These are phyloP conservation scores for Gallinago nigripennis DNA, from an alignment of 2,797 vertebrate genomes.

Conservation along the genomic window DNA sequence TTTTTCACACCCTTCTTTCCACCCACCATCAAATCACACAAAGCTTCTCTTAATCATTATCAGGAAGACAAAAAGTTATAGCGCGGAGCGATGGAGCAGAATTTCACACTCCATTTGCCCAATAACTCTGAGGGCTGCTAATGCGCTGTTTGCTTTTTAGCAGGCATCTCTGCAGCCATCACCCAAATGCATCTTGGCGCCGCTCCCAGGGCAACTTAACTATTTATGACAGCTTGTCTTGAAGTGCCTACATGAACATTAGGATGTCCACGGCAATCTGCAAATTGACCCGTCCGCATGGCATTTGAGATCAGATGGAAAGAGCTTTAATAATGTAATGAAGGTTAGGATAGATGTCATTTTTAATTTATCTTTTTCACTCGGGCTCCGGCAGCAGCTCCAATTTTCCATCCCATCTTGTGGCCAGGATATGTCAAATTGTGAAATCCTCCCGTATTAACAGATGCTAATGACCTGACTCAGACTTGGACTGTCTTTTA, in stretches of 20 bases:
- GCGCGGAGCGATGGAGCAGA: slow-evolving; percentile 65
- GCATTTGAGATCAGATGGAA: slow-evolving; percentile 58
- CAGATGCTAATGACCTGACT: slow-evolving; percentile 30
- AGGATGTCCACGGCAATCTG: slow-evolving; percentile 68
- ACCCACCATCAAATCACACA: slow-evolving; percentile 57
- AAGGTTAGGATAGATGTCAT: slow-evolving; percentile 46
- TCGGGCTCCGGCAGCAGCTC: not conserved
- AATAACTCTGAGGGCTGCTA: slow-evolving; percentile 74
- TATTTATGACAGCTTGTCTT: slow-evolving; percentile 77
- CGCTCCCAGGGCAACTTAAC: slow-evolving; percentile 72
- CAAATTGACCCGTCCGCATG: slow-evolving; percentile 68
- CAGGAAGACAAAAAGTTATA: slow-evolving; percentile 74
- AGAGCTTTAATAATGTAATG: slow-evolving; percentile 54
- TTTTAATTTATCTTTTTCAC: slow-evolving; percentile 47
- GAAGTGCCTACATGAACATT: slow-evolving; percentile 66
- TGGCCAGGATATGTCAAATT: slow-evolving; percentile 9
- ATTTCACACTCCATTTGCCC: slow-evolving; percentile 80
- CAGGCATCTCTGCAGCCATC: slow-evolving; percentile 74
- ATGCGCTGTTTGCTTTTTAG: slow-evolving; percentile 77
- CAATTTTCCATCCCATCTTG: not conserved
- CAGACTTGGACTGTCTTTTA: slow-evolving; percentile 19
- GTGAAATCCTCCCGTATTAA: slow-evolving; percentile 42
- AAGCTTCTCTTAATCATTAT: slow-evolving; percentile 74
- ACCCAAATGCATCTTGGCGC: slow-evolving; percentile 70
- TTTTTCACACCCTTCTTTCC: slow-evolving; percentile 58